Base-by-base conservation (phyloP, 2,888 invertebrate genomes). In the Protula sp. region DNA sequence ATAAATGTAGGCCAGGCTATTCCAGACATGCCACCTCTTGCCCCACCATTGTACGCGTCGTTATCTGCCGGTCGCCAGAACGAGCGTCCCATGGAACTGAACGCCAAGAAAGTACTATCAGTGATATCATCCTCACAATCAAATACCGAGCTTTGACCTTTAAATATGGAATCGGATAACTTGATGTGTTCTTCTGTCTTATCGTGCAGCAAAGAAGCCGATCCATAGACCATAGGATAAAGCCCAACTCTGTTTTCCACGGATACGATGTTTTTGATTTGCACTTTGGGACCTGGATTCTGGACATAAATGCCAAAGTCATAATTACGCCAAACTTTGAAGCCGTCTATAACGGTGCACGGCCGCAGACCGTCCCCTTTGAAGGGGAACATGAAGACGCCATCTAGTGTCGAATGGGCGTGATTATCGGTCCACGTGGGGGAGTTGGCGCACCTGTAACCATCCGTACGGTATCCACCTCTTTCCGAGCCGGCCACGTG, bases 251-350 rank as follows among this genome's bases (percentile, higher is more conserved):
- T 55, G 59, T 74, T 76, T 48, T 79, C 78, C 2, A 72, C 69
- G 3, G 71, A 55, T 2, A 67, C 55, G 27, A 70, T 60, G 38
- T 70, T 59, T 2, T 65, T 64, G 2, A 74, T 29, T 4, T 67
- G 57, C 14, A 70, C 57, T 24, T 50, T 60, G 30, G 48, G 57
- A 30, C 26, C 48, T 1, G 24, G 45, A 0, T 60, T 58, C 28
- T 72, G 64, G 51, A 59, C 52, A 58, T 76, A 79, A 2, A 78
- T 52, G 1, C 77, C 78, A 63, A 61, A 74, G 54, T 77, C 73
- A 24, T 60, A 64, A 54, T 61, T 68, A 57, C 72, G 74, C 68
- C 70, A 74, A 1, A 69, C 47, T 1, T 65, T 66, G 53, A 77
- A 75, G 24, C 70, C 70, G 47, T 30, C 51, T 9, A 62, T n/a